phyloP scores from a whole-genome alignment of 2,888 invertebrate genomes.

The Hyalella azteca region DNA sequence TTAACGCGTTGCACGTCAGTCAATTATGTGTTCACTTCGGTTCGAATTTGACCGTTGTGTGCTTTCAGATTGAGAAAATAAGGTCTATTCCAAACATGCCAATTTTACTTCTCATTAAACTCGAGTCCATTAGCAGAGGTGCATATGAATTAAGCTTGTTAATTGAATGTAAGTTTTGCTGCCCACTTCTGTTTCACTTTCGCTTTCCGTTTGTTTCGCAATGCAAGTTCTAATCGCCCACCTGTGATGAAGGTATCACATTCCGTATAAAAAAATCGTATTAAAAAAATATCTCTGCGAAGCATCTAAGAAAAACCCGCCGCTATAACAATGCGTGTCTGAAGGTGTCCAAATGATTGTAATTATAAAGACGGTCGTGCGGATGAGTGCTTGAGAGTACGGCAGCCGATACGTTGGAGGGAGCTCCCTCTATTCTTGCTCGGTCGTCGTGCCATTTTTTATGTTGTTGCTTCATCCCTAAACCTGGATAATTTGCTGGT shows the following conservation, averaged over 20 bases:
- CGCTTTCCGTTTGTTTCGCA: not conserved
- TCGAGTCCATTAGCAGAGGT: no score
- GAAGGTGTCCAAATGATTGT: conserved; percentile 7
- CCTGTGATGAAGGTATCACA: conserved; percentile 11
- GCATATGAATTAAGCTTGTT: no score
- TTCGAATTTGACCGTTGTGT: no score
- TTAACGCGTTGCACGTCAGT: no score
- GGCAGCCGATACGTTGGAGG: not conserved
- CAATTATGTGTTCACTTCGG: no score
- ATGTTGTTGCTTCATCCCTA: not conserved
- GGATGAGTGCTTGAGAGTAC: not conserved
- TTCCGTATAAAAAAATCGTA: not conserved
- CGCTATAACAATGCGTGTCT: conserved; percentile 13
- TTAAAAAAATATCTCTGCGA: not conserved
- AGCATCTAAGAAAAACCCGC: not conserved
- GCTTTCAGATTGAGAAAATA: no score
- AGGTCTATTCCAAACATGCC: no score
- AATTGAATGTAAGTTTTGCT: not conserved
- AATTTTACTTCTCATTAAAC: no score
- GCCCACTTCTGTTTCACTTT: not conserved
- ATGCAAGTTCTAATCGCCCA: no score
- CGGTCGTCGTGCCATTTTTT: conserved; percentile 3
- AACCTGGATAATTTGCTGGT: conserved; percentile 7
- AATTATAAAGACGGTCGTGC: conserved; percentile 30
- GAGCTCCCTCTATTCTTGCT: not conserved